Base-by-base conservation (phyloP, 2,888 invertebrate species). In the Atrina japonica region DNA sequence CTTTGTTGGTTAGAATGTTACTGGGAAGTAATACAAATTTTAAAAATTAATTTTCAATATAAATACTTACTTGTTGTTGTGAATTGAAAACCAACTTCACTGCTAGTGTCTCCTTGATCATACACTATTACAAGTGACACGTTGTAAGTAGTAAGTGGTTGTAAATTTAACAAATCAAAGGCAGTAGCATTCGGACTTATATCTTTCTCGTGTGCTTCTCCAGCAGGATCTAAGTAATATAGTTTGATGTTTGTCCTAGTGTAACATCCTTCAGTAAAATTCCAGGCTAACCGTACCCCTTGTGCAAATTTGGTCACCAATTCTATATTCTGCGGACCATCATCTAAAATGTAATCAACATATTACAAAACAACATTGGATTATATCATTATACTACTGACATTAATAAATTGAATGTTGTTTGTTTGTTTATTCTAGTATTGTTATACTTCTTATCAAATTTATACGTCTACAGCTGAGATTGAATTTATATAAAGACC, bases 201-300 rank as follows among this genome's bases (percentile, higher is more conserved):
- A 9, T n/a, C 6, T 9, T 60, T 60, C n/a, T 18, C n/a, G n/a
- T 47, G 60, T 2, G 9, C 27, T 21, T 30, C 16, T 7, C 60
- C 60, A n/a, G n/a, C n/a, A n/a, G n/a, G n/a, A 9, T 60, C 60
- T 16, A 21, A 25, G 60, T 60, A 60, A 27, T 60, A 16, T 7
- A 60, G 45, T 11, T 29, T 45, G n/a, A 60, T 43, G 45, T 40
- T 60, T 29, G 25, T 27, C 6, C 60, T 41, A 16, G 6, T 60
- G n/a, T 60, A 60, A 14, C 60, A 60, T 2, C 45, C 18, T 2
- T 60, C 60, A 7, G 40, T 45, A 16, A 60, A 40, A 45, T 60
- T 27, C 45, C 45, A 60, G 7, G 45, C 47, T 27, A 60, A 45
- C 9, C 60, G 30, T 16, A 45, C 60, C 2, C 60, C 60, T 16